Conservation (phyloP, 2,888 invertebrate genomes). For the Piscicola geometra region DNA sequence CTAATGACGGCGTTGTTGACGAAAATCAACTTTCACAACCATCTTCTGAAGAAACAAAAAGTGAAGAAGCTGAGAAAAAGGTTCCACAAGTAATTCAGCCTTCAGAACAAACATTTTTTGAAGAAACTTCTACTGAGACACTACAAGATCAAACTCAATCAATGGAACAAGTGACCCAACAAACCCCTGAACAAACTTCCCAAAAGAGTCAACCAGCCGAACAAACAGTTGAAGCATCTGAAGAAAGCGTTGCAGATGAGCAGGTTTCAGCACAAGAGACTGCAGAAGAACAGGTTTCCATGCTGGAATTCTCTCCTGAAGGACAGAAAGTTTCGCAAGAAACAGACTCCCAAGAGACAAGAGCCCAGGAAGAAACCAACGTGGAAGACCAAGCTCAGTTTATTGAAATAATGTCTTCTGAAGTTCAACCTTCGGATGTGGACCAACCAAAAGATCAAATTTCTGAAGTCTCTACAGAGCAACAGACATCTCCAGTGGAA, state of each 20-base stretch:
- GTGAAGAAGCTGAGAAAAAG: slow-evolving; percentile 19
- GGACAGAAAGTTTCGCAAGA: background rate
- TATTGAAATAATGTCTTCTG: background rate
- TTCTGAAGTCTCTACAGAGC: too few species aligned
- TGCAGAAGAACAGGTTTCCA: background rate
- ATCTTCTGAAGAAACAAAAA: slow-evolving; percentile 27
- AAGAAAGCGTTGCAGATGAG: slow-evolving; percentile 12
- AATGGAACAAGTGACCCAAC: background rate
- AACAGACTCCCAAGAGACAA: background rate
- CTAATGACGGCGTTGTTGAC: background rate
- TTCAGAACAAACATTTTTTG: background rate
- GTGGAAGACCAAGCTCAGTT: background rate
- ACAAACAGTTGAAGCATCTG: background rate
- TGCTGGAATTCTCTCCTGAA: slow-evolving; percentile 14
- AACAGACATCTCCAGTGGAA: background rate
- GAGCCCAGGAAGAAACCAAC: background rate
- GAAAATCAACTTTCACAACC: background rate
- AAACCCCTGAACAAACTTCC: background rate
- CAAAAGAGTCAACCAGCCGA: background rate
- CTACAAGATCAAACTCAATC: background rate
- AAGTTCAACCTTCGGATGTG: background rate
- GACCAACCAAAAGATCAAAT: background rate
- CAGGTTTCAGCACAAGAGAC: background rate
- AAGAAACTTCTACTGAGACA: background rate
- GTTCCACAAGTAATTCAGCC: background rate